phyloP scores from a whole-genome alignment of 2,797 vertebrate genomes.

The Sebastes ruberrimus region DNA sequence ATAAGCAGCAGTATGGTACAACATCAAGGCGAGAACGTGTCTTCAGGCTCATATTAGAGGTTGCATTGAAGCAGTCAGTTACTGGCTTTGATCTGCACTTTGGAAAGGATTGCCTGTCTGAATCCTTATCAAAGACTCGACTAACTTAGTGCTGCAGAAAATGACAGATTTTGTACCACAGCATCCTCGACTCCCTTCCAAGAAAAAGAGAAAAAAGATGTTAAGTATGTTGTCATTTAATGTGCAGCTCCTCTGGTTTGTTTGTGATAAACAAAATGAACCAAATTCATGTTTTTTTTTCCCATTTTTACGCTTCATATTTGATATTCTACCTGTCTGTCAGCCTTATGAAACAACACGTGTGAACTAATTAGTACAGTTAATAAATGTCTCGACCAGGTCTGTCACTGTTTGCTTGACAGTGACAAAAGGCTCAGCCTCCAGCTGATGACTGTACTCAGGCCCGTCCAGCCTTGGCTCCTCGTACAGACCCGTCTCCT shows the following conservation, averaged over 20 bases:
- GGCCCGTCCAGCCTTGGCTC: conserved; percentile 63
- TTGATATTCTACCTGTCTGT: not conserved
- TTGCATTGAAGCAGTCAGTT: conserved; percentile 81
- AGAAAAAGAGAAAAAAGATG: conserved; percentile 33
- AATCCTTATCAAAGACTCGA: conserved; percentile 79
- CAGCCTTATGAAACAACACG: conserved; percentile 7
- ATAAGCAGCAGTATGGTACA: conserved; percentile 79
- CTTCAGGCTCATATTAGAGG: conserved; percentile 83
- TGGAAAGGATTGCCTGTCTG: conserved; percentile 83
- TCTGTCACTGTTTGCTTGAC: conserved; percentile 35
- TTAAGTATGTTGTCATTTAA: conserved; percentile 62
- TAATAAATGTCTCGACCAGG: conserved; percentile 28
- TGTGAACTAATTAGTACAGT: conserved; percentile 28
- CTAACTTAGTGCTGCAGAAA: conserved; percentile 75
- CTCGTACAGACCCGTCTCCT: conserved; percentile 50
- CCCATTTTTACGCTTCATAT: not conserved
- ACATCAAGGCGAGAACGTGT: conserved; percentile 83
- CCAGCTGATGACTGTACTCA: conserved; percentile 56
- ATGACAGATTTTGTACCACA: conserved; percentile 76
- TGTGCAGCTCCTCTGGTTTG: conserved; percentile 42
- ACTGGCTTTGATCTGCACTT: conserved; percentile 86
- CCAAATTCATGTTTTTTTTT: not conserved
- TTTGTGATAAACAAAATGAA: conserved; percentile 57
- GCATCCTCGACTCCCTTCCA: conserved; percentile 19
- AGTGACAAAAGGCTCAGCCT: conserved; percentile 55